Conservation (phyloP, 2,888 invertebrate species). For the Spodoptera picta region DNA sequence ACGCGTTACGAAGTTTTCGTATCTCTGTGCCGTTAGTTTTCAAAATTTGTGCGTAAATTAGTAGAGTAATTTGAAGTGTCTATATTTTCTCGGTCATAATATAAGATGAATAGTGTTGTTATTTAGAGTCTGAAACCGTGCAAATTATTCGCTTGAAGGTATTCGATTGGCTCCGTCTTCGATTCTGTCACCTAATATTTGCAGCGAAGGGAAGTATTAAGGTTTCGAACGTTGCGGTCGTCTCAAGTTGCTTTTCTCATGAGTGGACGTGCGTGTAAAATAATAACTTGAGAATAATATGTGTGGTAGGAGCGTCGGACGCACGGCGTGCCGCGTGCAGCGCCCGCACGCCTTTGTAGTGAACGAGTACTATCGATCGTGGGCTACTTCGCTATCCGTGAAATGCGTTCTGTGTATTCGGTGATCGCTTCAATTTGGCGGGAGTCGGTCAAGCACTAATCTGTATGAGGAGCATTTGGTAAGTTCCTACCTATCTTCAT, state of each 20-base stretch:
- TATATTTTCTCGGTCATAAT: conserved; percentile 32
- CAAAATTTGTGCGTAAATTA: conserved; percentile 45
- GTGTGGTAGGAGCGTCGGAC: conserved; percentile 80
- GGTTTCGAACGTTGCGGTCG: conserved; percentile 88
- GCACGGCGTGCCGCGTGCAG: conserved; percentile 74
- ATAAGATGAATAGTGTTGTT: conserved; percentile 39
- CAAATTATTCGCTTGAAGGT: conserved; percentile 74
- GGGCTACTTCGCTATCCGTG: conserved; percentile 75
- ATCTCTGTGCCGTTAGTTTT: conserved; percentile 64
- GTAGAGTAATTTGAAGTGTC: conserved; percentile 18
- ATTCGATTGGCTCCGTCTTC: conserved; percentile 75
- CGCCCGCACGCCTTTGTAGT: conserved; percentile 76
- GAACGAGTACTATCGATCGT: conserved; percentile 84
- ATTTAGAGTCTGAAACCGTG: conserved; percentile 64
- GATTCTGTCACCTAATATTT: conserved; percentile 87
- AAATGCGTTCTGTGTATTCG: conserved; percentile 79
- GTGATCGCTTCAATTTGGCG: conserved; percentile 82
- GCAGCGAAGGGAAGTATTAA: conserved; percentile 88
- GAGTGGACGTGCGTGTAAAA: conserved; percentile 88
- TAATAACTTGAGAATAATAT: conserved; percentile 87
- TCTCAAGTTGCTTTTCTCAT: conserved; percentile 89
- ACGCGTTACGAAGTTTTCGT: conserved; percentile 77
- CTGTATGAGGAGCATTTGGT: conserved; percentile 70
- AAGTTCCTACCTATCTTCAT: conserved; percentile 65
- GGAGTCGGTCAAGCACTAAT: conserved; percentile 71